A percentile compares a stretch with the other conserved stretches of the same genome.
Evolutionary conservation across 2,888 invertebrate species (phyloP).

Genomic region (Celastrina argiolus): DNA sequence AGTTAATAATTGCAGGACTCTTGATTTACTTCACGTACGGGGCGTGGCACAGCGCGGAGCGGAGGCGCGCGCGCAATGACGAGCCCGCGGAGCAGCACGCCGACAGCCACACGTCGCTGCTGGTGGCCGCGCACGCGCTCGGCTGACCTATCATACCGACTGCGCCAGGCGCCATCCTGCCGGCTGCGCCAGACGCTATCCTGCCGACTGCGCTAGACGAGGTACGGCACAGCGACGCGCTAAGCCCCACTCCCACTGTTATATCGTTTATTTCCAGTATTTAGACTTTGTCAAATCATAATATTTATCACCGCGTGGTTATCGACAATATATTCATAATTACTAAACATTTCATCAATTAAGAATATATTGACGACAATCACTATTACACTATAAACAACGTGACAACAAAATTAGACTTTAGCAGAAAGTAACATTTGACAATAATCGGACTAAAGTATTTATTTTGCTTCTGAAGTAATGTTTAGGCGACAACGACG

Average conservation of each 20-base stretch:
- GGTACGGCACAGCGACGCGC: slow-evolving; percentile 22
- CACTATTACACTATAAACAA: too few species aligned
- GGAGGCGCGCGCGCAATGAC: slow-evolving; percentile 48
- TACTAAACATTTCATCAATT: too few species aligned
- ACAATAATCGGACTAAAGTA: too few species aligned
- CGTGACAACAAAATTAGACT: too few species aligned
- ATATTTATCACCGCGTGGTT: too few species aligned
- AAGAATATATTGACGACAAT: neutral
- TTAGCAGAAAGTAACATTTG: too few species aligned
- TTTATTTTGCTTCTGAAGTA: too few species aligned
- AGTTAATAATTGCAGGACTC: slow-evolving; percentile 76
- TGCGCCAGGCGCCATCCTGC: neutral
- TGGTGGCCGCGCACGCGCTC: slow-evolving; percentile 49
- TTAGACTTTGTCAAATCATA: slow-evolving; percentile 33
- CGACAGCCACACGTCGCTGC: slow-evolving; percentile 60
- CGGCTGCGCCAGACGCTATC: neutral
- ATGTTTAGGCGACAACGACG: too few species aligned
- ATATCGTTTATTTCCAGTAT: slow-evolving; percentile 64
- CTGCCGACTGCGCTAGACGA: neutral
- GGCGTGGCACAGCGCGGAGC: slow-evolving; percentile 81
- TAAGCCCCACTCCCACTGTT: slow-evolving; percentile 54
- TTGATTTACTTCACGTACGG: slow-evolving; percentile 86
- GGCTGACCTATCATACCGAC: slow-evolving; percentile 48
- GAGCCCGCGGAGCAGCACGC: slow-evolving; percentile 54
- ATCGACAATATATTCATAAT: too few species aligned